Evolutionary conservation across 2,797 vertebrate genomes (phyloP).

Genomic region (Alfaro cultratus): DNA sequence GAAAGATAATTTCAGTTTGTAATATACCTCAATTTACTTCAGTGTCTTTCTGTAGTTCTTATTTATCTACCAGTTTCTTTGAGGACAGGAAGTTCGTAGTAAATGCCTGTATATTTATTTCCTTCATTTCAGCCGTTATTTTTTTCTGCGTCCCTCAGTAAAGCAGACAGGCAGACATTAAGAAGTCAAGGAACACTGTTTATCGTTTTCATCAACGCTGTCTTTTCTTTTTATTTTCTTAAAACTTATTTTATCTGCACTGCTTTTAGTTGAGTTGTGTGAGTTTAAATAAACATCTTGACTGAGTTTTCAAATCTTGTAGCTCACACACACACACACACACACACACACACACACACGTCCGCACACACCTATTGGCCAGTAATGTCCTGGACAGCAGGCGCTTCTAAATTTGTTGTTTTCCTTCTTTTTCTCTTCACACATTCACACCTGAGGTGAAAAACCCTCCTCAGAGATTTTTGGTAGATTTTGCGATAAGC

Average conservation of each 20-base stretch:
- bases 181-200: constrained; percentile 61
- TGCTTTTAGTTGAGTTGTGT: constrained; percentile 56
- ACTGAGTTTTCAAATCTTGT: constrained; percentile 57
- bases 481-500: constrained; percentile 46
- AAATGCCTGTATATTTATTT: constrained; percentile 46
- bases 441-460: constrained; percentile 70
- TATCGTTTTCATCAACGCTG: constrained; percentile 67
- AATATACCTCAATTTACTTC: constrained; percentile 91
- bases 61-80: constrained; percentile 47
- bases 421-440: constrained; percentile 42
- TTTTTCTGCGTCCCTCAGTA: constrained; percentile 51
- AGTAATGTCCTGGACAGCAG: constrained; percentile 60
- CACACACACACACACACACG: constrained; percentile 31
- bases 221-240: constrained; percentile 30
- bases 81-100: constrained; percentile 58
- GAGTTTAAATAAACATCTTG: constrained; percentile 73
- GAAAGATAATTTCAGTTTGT: constrained; percentile 93
- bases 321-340: constrained; percentile 22
- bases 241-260: constrained; percentile 44
- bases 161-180: constrained; percentile 57
- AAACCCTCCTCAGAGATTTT: constrained; percentile 57
- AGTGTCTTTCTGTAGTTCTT: constrained; percentile 72
- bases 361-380: constrained; percentile 65
- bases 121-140: constrained; percentile 48
- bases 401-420: constrained; percentile 64